phyloP scores from a whole-genome alignment of 2,113 vertebrate genomes.

The Dissostichus mawsoni region DNA sequence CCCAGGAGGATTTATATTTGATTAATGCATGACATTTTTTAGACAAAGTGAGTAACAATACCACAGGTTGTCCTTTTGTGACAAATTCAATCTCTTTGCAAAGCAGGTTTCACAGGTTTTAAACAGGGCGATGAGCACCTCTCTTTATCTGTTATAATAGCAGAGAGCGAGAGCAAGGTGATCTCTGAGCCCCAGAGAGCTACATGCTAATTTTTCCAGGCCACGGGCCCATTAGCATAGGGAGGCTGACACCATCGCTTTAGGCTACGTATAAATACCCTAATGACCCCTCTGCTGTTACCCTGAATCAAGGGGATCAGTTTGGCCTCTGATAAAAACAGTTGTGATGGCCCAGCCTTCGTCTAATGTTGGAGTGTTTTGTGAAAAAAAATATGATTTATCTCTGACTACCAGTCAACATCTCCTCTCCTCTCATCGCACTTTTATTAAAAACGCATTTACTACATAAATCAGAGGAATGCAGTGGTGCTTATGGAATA shows the following conservation, averaged over 20 bases:
- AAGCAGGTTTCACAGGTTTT: constrained; percentile 35
- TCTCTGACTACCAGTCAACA: constrained; percentile 66
- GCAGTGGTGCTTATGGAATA: constrained; percentile 51
- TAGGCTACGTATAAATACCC: constrained; percentile 88
- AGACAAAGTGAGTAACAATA: neutral
- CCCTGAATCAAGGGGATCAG: constrained; percentile 90
- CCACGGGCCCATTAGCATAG: constrained; percentile 94
- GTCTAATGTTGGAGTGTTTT: constrained; percentile 76
- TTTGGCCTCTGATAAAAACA: constrained; percentile 81
- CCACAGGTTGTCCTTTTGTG: neutral
- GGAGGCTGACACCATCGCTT: constrained; percentile 90
- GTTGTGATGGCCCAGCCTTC: constrained; percentile 89
- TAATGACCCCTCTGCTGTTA: constrained; percentile 97
- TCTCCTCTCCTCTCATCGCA: constrained; percentile 38
- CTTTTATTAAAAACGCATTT: constrained; percentile 71
- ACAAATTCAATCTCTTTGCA: neutral
- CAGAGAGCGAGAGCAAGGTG: constrained; percentile 65
- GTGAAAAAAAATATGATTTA: constrained; percentile 72
- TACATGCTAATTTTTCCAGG: constrained; percentile 93
- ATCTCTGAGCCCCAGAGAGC: constrained; percentile 90
- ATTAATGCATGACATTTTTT: too few species aligned
- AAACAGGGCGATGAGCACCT: constrained; percentile 41
- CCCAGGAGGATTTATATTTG: too few species aligned
- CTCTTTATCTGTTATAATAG: constrained; percentile 69
- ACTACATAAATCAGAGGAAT: constrained; percentile 69